Evolutionary conservation across 1,140 invertebrate genomes (phyloP), one percentile per base, ranked within the genome.

Genomic region (Tribolium castaneum): DNA sequence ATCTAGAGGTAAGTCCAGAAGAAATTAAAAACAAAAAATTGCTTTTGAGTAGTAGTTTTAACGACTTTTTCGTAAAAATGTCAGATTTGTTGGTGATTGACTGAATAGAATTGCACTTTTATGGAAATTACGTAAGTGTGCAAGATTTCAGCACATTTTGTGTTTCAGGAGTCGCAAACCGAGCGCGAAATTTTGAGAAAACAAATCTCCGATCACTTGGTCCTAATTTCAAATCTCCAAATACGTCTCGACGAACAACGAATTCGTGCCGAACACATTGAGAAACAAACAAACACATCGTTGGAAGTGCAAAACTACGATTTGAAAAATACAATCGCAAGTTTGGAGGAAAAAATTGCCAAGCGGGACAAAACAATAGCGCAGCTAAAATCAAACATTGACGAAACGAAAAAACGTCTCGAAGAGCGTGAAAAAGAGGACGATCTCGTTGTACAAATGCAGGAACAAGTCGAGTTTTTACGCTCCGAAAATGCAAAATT

Each of bases 171-270:
- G 86, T 87, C 95, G 45, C 90, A 92, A 80, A 91, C 92, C 49
- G 94, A 96, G 82, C 92, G 94, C 14, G 94, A 95, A 81, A 91
- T 93, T 25, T 87, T 96, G 52, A 94, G 96, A 84, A 90, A 93
- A 78, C 92, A 92, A 50, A 91, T 94, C 78, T 93, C 94, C 19
- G 93, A 96, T 83, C 93, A 95, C 84, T 89, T 95, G 72, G 90
- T 94, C 72, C 91, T 93, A 83, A 93, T 96, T 72, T 94, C 94
- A 50, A 90, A 92, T 0, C 89, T 96, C 79, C 92, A 94, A 77
- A 92, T 93, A 73, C 90, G 94, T 12, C 87, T 96, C 34, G 94
- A 96, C 84, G 92, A 94, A 80, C 93, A 94, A 80, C 89, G 94
- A 5, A 90, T 92, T 80, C 91, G 91, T 51, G 92, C 92, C 0